Percentiles rank a stretch among this genome's conserved stretches.
phyloP scores from a whole-genome alignment of 2,113 vertebrate genomes.

The Holacanthus passer region DNA sequence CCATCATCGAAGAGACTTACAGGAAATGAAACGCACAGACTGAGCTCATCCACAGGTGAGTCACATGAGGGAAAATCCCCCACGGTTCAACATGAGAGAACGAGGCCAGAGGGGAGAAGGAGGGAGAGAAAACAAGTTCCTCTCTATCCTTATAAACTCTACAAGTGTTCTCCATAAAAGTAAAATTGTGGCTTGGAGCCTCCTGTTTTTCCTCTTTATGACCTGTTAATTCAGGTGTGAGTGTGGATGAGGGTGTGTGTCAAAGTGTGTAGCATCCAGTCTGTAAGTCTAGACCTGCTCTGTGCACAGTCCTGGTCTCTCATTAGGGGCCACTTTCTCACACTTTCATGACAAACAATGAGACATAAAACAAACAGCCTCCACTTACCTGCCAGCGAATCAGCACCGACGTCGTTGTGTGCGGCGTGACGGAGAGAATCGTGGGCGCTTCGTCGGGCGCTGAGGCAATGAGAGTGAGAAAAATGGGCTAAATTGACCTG shows the following conservation, averaged over 20 bases:
- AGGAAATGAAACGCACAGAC: slow-evolving; percentile 2
- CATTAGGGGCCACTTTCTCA: slow-evolving; percentile 55
- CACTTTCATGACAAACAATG: slow-evolving; percentile 38
- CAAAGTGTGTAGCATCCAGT: slow-evolving; percentile 14
- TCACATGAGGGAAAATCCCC: slow-evolving; percentile 65
- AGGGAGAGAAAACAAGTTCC: slow-evolving; percentile 44
- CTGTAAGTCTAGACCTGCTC: slow-evolving; percentile 35
- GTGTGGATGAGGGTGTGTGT: slow-evolving; percentile 41
- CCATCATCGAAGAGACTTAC: neutral
- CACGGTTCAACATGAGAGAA: slow-evolving; percentile 55
- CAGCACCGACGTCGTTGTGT: slow-evolving; percentile 95
- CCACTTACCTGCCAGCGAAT: slow-evolving; percentile 94
- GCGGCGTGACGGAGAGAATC: slow-evolving; percentile 93
- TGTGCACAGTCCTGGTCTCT: slow-evolving; percentile 25
- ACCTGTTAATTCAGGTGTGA: slow-evolving; percentile 68
- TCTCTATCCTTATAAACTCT: slow-evolving; percentile 68
- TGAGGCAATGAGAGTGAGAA: slow-evolving; percentile 70
- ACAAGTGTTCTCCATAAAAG: slow-evolving; percentile 74
- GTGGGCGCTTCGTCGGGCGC: slow-evolving; percentile 92
- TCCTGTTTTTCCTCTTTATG: slow-evolving; percentile 69
- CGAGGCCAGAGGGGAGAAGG: slow-evolving; percentile 36
- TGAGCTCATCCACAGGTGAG: slow-evolving; percentile 56
- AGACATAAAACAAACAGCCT: neutral
- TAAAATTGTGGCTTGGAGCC: slow-evolving; percentile 54
- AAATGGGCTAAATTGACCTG: slow-evolving; percentile 64